phyloP scores from a whole-genome alignment of 2,797 vertebrate species.

The Hafferia zeledoni region DNA sequence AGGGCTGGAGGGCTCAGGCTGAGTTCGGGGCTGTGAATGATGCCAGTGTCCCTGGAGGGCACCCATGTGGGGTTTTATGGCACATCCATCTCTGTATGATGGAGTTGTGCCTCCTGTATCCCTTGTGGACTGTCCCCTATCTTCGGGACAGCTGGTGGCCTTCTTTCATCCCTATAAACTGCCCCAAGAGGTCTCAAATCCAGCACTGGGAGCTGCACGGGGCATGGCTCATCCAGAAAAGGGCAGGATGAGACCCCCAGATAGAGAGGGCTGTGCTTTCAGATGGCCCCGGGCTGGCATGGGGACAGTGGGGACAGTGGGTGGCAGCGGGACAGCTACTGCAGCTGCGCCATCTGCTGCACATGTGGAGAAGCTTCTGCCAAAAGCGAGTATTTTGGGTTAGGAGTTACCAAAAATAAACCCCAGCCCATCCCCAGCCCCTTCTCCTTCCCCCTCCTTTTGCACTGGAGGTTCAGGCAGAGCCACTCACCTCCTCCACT shows the following conservation, averaged over 20 bases:
- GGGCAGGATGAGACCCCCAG: background rate
- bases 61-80: background rate
- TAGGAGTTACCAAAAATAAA: background rate
- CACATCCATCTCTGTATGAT: background rate
- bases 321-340: conserved; percentile 36
- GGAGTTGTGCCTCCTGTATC: background rate
- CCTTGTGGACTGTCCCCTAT: accelerated
- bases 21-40: background rate
- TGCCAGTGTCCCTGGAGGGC: background rate
- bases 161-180: accelerated
- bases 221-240: background rate
- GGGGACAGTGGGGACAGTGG: background rate
- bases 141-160: background rate
- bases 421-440: accelerated
- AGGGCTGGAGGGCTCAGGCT: background rate
- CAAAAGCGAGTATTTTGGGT: background rate
- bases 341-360: conserved; percentile 78
- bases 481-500: accelerated
- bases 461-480: accelerated
- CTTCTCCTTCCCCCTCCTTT: background rate
- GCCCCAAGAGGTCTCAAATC: background rate
- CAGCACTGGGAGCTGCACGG: accelerated
- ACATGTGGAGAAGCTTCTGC: background rate
- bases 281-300: accelerated
- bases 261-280: background rate